Evolutionary conservation across 2,888 invertebrate genomes (phyloP).

Genomic region (Napeogenes sylphis): DNA sequence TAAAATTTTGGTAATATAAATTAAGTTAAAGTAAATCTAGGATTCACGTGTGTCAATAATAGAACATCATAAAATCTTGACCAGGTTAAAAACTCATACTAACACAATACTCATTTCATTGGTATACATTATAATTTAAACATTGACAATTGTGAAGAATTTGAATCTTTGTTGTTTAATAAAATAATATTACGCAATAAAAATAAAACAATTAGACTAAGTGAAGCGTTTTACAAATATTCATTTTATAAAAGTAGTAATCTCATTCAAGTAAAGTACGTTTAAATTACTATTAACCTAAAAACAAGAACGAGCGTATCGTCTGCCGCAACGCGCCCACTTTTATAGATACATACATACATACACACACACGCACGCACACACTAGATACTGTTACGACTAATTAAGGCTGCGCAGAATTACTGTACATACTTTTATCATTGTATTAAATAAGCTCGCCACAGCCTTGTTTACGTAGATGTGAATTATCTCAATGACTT

Average conservation of each 20-base stretch:
- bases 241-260: constrained; percentile 20
- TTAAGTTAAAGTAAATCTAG: too few relatives aligned
- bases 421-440: constrained; percentile 1
- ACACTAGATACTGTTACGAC: constrained; percentile 19
- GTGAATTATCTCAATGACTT: neutral
- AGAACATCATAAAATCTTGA: too few relatives aligned
- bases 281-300: constrained; percentile 30
- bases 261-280: constrained; percentile 26
- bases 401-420: constrained; percentile 20
- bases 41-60: too few relatives aligned
- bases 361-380: constrained; percentile 14
- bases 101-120: too few relatives aligned
- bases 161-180: too few relatives aligned
- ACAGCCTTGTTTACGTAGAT: neutral
- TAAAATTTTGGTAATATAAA: too few relatives aligned
- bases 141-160: too few relatives aligned
- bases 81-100: too few relatives aligned
- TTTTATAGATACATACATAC: constrained; percentile 6
- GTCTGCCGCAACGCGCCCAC: constrained; percentile 20
- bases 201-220: too few relatives aligned
- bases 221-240: neutral
- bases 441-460: constrained; percentile 11
- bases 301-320: constrained; percentile 22
- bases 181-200: too few relatives aligned
- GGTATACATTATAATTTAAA: too few relatives aligned